These are phyloP conservation scores for Gallinago solitaria DNA, from an alignment of 2,797 vertebrate genomes.

Conservation along the genomic window DNA sequence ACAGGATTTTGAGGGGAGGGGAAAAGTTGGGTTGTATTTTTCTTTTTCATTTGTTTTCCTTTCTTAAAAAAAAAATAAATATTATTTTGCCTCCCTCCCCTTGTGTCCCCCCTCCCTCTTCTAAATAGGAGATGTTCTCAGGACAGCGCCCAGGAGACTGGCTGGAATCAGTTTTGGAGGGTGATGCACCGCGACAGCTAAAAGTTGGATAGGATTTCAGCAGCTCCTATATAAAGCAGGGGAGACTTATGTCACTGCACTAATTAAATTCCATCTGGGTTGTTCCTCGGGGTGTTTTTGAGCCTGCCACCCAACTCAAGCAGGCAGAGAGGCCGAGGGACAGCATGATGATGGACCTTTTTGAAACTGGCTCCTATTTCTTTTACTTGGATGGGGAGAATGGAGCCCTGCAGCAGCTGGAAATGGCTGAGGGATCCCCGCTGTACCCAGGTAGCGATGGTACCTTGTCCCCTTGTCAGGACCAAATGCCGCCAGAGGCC, in stretches of 20 bases:
- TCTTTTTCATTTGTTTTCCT: background rate
- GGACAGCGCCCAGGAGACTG: slow-evolving; percentile 71
- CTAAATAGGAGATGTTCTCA: slow-evolving; percentile 72
- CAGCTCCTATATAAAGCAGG: slow-evolving; percentile 92
- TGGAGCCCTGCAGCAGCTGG: slow-evolving; percentile 90
- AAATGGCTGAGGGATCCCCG: slow-evolving; percentile 90
- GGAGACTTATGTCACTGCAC: slow-evolving; percentile 91
- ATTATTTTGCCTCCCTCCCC: background rate
- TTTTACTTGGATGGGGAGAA: slow-evolving; percentile 94
- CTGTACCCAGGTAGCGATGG: slow-evolving; percentile 89
- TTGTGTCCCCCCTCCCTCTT: background rate
- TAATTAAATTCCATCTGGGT: slow-evolving; percentile 96
- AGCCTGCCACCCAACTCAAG: slow-evolving; percentile 79
- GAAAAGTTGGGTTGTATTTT: background rate
- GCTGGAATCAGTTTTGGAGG: slow-evolving; percentile 79
- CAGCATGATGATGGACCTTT: slow-evolving; percentile 99
- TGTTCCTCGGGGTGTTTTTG: slow-evolving; percentile 79
- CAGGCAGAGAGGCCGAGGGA: slow-evolving; percentile 76
- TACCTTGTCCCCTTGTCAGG: slow-evolving; percentile 88
- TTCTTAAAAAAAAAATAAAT: background rate
- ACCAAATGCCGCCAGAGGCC: slow-evolving; percentile 85
- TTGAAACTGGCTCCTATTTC: slow-evolving; percentile 96
- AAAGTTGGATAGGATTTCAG: slow-evolving; percentile 96
- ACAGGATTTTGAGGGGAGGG: rapidly evolving
- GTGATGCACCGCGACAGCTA: slow-evolving; percentile 89